These are phyloP conservation scores for Nothobranchius kuhntae DNA, from an alignment of 2,113 vertebrate species.

Conservation along the genomic window DNA sequence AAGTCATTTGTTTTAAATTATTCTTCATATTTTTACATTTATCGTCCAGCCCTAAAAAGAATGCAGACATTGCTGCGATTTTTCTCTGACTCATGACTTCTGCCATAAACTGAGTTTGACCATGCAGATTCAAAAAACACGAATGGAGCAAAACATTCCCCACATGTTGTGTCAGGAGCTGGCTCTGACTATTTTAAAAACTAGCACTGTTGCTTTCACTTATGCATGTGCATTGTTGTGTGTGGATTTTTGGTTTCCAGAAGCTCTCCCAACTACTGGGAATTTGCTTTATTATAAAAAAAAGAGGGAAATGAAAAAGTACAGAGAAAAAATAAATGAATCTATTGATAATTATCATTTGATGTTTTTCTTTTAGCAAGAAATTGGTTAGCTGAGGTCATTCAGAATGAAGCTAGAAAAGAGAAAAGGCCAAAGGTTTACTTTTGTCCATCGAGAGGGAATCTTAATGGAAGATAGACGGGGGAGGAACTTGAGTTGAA, in stretches of 20 bases:
- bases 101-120: too few relatives aligned
- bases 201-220: not conserved
- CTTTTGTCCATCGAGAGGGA: not conserved
- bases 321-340: not conserved
- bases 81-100: too few relatives aligned
- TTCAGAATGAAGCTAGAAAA: not conserved
- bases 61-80: too few relatives aligned
- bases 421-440: constrained; percentile 27
- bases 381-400: not conserved
- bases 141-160: too few relatives aligned
- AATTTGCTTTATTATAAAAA: not conserved
- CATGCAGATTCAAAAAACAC: too few relatives aligned
- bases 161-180: too few relatives aligned
- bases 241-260: not conserved
- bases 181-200: not conserved
- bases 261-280: not conserved
- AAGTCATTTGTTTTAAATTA: too few relatives aligned
- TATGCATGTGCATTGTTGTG: not conserved
- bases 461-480: constrained; percentile 11
- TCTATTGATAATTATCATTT: not conserved
- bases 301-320: too few relatives aligned
- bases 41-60: too few relatives aligned
- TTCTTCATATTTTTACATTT: too few relatives aligned
- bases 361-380: not conserved
- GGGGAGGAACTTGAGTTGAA: not conserved